These are phyloP conservation scores for Lacerta agilis DNA, from an alignment of 2,797 vertebrate species.

Conservation along the genomic window DNA sequence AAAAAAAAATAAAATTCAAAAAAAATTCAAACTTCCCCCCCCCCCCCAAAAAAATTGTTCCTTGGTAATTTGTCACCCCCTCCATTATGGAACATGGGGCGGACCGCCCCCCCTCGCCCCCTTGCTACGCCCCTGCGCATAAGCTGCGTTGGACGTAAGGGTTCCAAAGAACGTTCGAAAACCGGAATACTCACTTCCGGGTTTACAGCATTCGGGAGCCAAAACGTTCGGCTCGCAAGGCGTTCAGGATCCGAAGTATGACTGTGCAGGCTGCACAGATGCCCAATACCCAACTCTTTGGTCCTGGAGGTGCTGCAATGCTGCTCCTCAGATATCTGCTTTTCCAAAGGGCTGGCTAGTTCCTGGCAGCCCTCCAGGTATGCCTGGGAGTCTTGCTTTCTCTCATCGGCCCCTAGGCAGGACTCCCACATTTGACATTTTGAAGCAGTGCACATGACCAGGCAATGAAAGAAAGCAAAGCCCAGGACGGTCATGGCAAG, in stretches of 20 bases:
- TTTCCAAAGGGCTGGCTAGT: neutral
- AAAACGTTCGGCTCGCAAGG: no score
- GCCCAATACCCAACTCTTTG: slow-evolving; percentile 21
- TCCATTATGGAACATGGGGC: no score
- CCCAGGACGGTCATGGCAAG: neutral
- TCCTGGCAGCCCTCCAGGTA: neutral
- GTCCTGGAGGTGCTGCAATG: neutral
- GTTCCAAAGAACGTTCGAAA: neutral
- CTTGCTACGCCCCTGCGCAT: no score
- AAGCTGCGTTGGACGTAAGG: no score
- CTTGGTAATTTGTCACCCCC: no score
- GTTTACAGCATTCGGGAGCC: no score
- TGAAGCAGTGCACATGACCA: neutral
- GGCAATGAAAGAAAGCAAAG: neutral
- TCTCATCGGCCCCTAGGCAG: neutral
- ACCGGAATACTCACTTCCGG: no score
- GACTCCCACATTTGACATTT: slow-evolving; percentile 12
- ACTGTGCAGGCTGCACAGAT: slow-evolving; percentile 18
- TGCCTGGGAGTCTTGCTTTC: neutral
- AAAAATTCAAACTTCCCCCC: no score
- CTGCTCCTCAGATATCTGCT: neutral
- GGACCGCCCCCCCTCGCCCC: no score
- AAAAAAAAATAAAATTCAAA: no score
- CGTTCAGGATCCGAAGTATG: no score
- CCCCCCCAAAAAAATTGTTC: no score